Base-by-base conservation (phyloP, 2,113 vertebrate species). In the Cavia porcellus region DNA sequence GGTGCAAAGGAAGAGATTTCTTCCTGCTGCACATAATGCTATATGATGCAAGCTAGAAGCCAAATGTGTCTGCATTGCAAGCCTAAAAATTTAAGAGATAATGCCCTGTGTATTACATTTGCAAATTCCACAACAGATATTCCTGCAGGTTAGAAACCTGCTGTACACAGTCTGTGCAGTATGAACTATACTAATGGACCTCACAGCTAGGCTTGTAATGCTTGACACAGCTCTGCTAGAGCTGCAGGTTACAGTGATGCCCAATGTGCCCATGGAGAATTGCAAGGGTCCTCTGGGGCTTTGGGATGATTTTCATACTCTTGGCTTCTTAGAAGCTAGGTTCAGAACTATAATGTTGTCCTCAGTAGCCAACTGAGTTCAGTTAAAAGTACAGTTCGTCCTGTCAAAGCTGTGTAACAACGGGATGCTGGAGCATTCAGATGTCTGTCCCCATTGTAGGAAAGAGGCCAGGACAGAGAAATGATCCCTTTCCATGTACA, bases 91-190 rank as follows among this genome's bases (percentile, higher is more conserved):
- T 45, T 35, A n/a, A 86, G 4, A 62, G 45, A 70, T 52, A 59
- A 22, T 94, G 28, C 47, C 25, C 74, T 35, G 30, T 47, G 20
- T 28, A 17, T 55, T 90, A 89, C 25, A 35, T 75, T 32, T 25
- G 30, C 61, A 87, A 79, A 92, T 35, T 70, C 4, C 50, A 79
- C 2, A 64, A 66, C 22, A 66, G 30, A 74, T 86, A 45, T 59
- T 94, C 92, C 74, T 86, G 86, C 81, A 79, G 72, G 77, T 66
- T 3, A 82, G 6, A 81, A 70, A 87, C 81, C 68, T n/a, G 8
- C 42, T 79, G 32, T 74, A 68, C 14, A 2, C 35, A 68, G 47
- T 50, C 32, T 61, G 11, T 11, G 25, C 19, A n/a, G 5, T 81
- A 20, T 22, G 82, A 45, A 85, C 83, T 62, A 20, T 24, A 83